Evolutionary conservation across 2,113 vertebrate genomes (phyloP), one percentile per base, ranked within the genome.

Genomic region (Sarotherodon lohbergeri): DNA sequence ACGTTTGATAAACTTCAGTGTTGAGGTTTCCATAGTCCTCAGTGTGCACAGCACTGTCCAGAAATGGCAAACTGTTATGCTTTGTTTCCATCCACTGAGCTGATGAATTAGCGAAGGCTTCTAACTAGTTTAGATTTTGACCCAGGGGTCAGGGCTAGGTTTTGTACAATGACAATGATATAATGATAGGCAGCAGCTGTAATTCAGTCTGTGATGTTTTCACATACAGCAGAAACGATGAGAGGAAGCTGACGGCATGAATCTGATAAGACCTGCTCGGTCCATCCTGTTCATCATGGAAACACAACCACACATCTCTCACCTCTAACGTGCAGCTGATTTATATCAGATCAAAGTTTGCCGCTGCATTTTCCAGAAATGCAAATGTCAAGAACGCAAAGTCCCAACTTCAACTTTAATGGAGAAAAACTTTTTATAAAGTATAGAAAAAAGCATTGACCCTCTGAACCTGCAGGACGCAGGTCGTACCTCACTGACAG

Each of bases 401-500:
- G 46, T 48, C 43, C 2, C 48, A 52, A 52, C 0, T 52, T 52
- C 48, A 52, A 19, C 48, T 52, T 52, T 19, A 19, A 19, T 1
- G 48, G 48, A 52, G 4, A 52, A 9, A 52, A 19, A 1, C 50
- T 2, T 22, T 22, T 22, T 54, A n/a, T 10, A 2, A 54, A 54
- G 50, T 10, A 3, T n/a, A n/a, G 19, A 54, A n/a, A n/a, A 54
- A 54, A 10, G 52, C 19, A 8, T n/a, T 9, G 19, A n/a, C 52
- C 9, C 9, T n/a, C 1, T 54, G 52, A 54, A 54, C 9, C 52
- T n/a, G 48, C 48, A 52, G 48, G 48, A 52, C 8, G 19, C 9
- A n/a, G 52, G 52, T n/a, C 0, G n/a, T 0, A n/a, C 9, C 5
- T n/a, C 9, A 5, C 52, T n/a, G 0, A 54, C 19, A 54, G 9